Evolutionary conservation across 2,888 invertebrate species (phyloP), one percentile per base, ranked within the genome.

Genomic region (Stegophylla sp.): DNA sequence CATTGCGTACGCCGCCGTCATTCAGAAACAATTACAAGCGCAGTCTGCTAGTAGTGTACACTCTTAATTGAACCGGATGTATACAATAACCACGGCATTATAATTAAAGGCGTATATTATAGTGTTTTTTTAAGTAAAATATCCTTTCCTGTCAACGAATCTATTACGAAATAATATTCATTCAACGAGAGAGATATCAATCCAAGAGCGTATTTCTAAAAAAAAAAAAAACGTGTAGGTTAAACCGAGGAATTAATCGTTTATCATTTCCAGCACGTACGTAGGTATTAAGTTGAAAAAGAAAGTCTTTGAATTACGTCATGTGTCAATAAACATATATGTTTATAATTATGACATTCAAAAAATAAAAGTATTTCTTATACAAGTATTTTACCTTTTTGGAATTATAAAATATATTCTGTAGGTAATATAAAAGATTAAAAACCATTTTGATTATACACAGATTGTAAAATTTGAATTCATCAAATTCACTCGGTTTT

Each of bases 11-110:
- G 67, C 59, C 45, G 67, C 53, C 41, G 51, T 66, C 23, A 41
- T 66, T 56, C 56, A 12, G 53, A 76, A 76, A 66, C 66, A 76
- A 76, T 76, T 76, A 76, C 26, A 66, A 28, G 45, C 45, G 43
- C 23, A 17, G 12, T 34, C 17, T 51, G 34, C 23, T 26, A 56
- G 12, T 13, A 13, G 9, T 12, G 23, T n/a, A n/a, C 23, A 13
- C 26, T 74, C 61, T 41, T 63, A 51, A 75, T 51, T 75, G 23
- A 48, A 51, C 63, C 51, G 74, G 74, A 75, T 28, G 74, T 34
- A 63, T 64, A 75, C 28, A 63, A 73, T 59, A 73, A 73, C 26
- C 45, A 45, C 20, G 9, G 48, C n/a, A 45, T 26, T 61, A 73
- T 61, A 48, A 74, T 48, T 34, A 61, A 45, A 43, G 17, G 23